Evolutionary conservation across 1,140 invertebrate genomes (phyloP).

Genomic region (Neodiprion fabricii): DNA sequence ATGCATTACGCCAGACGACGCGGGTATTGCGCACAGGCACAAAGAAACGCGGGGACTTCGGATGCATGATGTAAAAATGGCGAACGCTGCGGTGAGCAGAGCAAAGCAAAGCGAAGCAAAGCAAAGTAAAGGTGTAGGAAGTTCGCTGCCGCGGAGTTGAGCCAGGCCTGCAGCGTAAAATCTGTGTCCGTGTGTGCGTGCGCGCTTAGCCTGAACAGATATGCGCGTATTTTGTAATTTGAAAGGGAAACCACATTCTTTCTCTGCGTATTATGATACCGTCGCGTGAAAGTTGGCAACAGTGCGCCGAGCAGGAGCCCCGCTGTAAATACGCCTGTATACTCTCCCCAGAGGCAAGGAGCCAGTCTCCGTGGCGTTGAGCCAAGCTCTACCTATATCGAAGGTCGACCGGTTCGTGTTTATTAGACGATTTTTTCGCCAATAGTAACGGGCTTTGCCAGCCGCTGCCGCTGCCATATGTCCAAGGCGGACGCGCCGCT

Average conservation of each 20-base stretch:
- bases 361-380: slow-evolving; percentile 23
- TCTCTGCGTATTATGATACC: slow-evolving; percentile 57
- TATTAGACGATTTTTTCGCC: slow-evolving; percentile 45
- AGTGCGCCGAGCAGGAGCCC: slow-evolving; percentile 15
- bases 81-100: background rate
- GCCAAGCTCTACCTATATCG: slow-evolving; percentile 41
- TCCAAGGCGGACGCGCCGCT: slow-evolving; percentile 27
- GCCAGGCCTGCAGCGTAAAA: slow-evolving; percentile 3
- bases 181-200: slow-evolving; percentile 22
- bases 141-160: slow-evolving; percentile 23
- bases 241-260: slow-evolving; percentile 61
- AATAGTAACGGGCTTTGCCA: slow-evolving; percentile 25
- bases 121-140: slow-evolving; percentile 36
- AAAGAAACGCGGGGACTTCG: no score
- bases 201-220: background rate
- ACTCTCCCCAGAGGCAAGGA: background rate
- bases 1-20: no score
- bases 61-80: no score
- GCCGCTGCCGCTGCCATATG: slow-evolving; percentile 41
- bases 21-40: no score
- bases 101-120: background rate
- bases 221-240: slow-evolving; percentile 56
- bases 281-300: slow-evolving; percentile 53
- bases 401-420: slow-evolving; percentile 55
- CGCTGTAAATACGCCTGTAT: no score